Conservation (phyloP, 2,888 invertebrate genomes). For the Volucella zonaria region DNA sequence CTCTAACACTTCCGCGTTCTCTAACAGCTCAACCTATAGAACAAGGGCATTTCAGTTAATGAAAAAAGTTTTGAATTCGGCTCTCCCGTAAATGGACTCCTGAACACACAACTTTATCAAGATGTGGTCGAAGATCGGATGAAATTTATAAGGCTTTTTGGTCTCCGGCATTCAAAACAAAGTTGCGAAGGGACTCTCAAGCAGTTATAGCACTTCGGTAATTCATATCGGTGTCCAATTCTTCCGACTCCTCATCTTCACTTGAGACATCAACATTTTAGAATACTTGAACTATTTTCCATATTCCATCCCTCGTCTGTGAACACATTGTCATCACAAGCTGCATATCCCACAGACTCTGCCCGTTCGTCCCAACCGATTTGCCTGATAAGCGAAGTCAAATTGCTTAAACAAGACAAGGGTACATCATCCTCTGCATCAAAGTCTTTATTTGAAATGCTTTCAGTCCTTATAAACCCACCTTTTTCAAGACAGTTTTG, state of each 20-base stretch:
- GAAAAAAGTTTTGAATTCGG: not conserved
- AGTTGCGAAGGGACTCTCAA: not conserved
- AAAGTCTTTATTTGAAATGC: not conserved
- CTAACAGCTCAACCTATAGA: too few species aligned
- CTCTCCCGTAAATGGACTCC: constrained; percentile 2
- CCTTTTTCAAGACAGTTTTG: constrained; percentile 5
- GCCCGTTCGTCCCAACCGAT: constrained; percentile 1
- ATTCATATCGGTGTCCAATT: too few species aligned
- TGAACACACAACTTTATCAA: not conserved
- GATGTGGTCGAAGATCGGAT: constrained; percentile 3
- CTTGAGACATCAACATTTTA: constrained; percentile 2
- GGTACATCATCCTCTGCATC: too few species aligned
- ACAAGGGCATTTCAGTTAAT: too few species aligned
- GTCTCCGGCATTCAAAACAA: not conserved
- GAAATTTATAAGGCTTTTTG: not conserved
- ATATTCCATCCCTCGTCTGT: not conserved
- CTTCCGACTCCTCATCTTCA: not conserved
- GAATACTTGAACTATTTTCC: not conserved
- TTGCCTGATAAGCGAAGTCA: constrained; percentile 15
- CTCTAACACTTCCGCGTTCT: too few species aligned
- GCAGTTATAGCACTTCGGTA: too few species aligned
- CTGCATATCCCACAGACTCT: not conserved
- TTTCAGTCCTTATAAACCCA: constrained; percentile 2
- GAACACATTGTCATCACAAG: constrained; percentile 10
- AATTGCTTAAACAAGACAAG: constrained; percentile 11